These are phyloP conservation scores for Chionoecetes opilio DNA, from an alignment of 1,140 invertebrate species.

Conservation along the genomic window DNA sequence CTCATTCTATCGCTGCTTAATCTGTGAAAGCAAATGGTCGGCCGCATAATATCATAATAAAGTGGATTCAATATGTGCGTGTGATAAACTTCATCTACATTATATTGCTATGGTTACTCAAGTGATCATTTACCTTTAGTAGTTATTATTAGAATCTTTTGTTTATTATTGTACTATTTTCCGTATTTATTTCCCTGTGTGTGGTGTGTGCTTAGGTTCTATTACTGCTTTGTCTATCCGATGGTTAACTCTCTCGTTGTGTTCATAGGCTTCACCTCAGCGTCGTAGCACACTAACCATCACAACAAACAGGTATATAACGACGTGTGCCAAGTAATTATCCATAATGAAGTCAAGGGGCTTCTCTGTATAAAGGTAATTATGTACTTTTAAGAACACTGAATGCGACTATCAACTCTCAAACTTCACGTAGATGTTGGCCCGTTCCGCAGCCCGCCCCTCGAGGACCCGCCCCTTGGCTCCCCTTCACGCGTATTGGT, in stretches of 20 bases:
- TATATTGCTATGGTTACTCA: no score
- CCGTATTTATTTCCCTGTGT: no score
- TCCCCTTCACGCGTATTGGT: neutral
- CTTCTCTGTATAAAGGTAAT: conserved; percentile 62
- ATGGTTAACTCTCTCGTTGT: neutral
- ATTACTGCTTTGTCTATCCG: neutral
- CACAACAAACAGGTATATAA: neutral
- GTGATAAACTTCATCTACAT: no score
- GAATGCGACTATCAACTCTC: conserved; percentile 45
- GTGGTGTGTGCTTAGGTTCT: neutral
- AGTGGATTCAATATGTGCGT: no score
- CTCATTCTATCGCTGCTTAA: no score
- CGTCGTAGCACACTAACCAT: neutral
- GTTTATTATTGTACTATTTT: no score
- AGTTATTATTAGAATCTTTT: no score
- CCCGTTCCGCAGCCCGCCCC: neutral
- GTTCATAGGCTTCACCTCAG: neutral
- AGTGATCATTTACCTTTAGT: no score
- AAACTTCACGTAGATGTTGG: conserved; percentile 14
- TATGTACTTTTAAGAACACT: conserved; percentile 39
- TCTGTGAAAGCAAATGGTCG: no score
- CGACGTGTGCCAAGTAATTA: conserved; percentile 19
- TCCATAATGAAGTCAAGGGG: conserved; percentile 58
- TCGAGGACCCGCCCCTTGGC: neutral
- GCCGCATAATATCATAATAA: no score